Evolutionary conservation across 2,888 invertebrate genomes (phyloP), one percentile per base, ranked within the genome.

Genomic region (Caenorhabditis japonica): DNA sequence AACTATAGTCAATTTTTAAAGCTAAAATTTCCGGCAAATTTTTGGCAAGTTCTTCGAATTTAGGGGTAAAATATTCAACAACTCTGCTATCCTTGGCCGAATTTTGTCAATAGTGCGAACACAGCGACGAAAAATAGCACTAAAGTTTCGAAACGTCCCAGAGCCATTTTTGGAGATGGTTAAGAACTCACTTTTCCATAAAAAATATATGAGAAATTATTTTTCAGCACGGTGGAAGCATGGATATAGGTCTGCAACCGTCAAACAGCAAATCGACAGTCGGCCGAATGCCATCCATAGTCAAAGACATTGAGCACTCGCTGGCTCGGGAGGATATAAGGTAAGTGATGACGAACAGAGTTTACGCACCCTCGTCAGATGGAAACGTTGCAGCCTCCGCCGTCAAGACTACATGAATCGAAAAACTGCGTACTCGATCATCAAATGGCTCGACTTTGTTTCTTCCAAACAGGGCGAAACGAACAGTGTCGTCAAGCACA

Each of bases 371-470:
- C 34, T 51, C 49, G 27, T 17, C 27, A 46, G 51, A 41, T 43
- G 30, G 15, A 49, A 41, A 34, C 49, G 58, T 60, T 69, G 27
- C 55, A 69, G 69, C 33, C 36, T 47, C 17, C 60, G 56, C 13
- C 53, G 46, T 19, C 53, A 41, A 38, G 66, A 73, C n/a, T 73
- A 15, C 25, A 73, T 73, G 33, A 44, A 61, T 39, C 55, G 52
- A 12, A 55, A 56, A 10, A 61, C 46, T 17, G 68, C 61, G 13
- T 58, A 61, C 38, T 46, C 56, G 8, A 60, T 61, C 33, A 61
- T 66, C 43, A 52, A 71, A 49, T 75, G 70, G 71, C 43, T 75
- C 25, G 66, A 75, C 36, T 61, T 59, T 27, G 71, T 75, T n/a
- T 66, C 52, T 4, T 64, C 64, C 10, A 56, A 51, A 25, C 59